A percentile compares a stretch with the other conserved stretches of the same genome.
Evolutionary conservation across 2,797 vertebrate genomes (phyloP).

Genomic region (Acipenser transmontanus): DNA sequence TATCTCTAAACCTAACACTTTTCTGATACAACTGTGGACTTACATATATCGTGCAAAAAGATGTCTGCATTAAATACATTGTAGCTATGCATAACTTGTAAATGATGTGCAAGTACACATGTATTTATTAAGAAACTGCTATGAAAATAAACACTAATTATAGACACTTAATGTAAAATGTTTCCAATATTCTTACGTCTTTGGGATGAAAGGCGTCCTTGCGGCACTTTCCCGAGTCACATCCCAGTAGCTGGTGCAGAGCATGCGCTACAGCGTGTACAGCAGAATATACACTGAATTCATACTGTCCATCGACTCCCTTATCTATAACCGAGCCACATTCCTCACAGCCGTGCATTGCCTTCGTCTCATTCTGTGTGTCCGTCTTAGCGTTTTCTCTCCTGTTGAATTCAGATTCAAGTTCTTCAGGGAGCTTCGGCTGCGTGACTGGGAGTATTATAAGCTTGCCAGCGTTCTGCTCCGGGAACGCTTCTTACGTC

Average conservation of each 20-base stretch:
- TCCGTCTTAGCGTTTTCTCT: neutral
- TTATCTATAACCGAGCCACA: neutral
- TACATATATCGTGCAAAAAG: too few relatives aligned
- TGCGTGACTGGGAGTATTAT: neutral
- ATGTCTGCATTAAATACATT: too few relatives aligned
- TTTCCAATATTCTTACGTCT: neutral
- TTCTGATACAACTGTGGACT: too few relatives aligned
- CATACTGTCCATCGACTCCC: constrained; percentile 8
- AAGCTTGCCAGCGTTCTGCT: neutral
- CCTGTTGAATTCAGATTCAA: too few relatives aligned
- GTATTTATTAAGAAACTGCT: too few relatives aligned
- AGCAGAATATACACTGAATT: constrained; percentile 30
- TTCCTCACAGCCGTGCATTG: constrained; percentile 26
- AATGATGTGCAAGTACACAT: too few relatives aligned
- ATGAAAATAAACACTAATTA: too few relatives aligned
- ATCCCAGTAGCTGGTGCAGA: constrained; percentile 35
- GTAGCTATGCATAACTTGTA: too few relatives aligned
- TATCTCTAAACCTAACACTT: too few relatives aligned
- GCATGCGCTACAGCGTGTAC: constrained; percentile 35
- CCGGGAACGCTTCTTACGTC: neutral
- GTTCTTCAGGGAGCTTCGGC: neutral
- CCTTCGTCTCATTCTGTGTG: neutral
- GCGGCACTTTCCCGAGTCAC: constrained; percentile 16
- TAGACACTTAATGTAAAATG: too few relatives aligned
- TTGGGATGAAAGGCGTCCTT: neutral